Evolutionary conservation across 2,888 invertebrate species (phyloP), one percentile per base, ranked within the genome.

Genomic region (Synergus gifuensis): DNA sequence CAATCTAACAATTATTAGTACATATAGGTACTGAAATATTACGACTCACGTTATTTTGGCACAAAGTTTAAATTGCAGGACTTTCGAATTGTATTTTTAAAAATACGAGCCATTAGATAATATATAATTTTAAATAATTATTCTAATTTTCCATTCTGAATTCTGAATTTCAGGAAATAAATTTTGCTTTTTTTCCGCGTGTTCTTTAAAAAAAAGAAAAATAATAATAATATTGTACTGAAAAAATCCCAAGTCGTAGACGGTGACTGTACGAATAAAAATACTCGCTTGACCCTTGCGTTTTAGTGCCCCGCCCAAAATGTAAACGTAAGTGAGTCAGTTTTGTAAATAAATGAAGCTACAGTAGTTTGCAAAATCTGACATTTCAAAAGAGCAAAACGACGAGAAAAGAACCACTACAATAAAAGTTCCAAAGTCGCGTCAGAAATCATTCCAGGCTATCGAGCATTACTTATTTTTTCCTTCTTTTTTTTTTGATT

Each of bases 251-350:
- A 73, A 36, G 54, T 69, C 73, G 54, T 40, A 54, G 73, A 54
- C 73, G 73, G 73, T 73, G 73, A 73, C 49, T 54, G 73, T 73
- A 49, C 73, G 36, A 73, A 73, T 73, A 73, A 73, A 54, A 73
- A 73, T 73, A 73, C 49, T 54, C 12, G 16, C 16, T 54, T 73
- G 46, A 54, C 40, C 73, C 54, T 11, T 73, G 28, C 49, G 49
- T 49, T 16, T 54, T 16, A 49, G 69, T 49, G 28, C 18, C 54
- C 36, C 73, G 12, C 49, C 16, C 73, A 66, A 66, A 40, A 40
- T 40, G n/a, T n/a, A 73, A 67, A 22, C 67, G n/a, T 16, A 28
- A 73, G n/a, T 28, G 73, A 73, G n/a, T 46, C 67, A 67, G 4
- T 46, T 54, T 54, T 54, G 4, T 12, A 73, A 73, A 73, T 36